A percentile compares a stretch with the other conserved stretches of the same genome.
Evolutionary conservation across 1,140 invertebrate genomes (phyloP).

Genomic region (Papilio polyxenes): DNA sequence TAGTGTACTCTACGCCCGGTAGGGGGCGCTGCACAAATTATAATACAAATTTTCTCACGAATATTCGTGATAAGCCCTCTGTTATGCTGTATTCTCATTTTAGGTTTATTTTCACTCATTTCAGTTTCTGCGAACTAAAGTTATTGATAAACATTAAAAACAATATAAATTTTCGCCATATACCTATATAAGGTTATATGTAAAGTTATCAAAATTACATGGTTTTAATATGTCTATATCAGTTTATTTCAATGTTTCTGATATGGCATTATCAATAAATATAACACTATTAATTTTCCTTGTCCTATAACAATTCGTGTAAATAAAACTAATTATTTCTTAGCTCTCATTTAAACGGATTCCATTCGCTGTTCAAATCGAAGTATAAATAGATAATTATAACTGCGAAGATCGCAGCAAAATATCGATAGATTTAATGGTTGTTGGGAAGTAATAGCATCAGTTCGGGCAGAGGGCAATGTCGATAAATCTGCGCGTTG

Average conservation of each 20-base stretch:
- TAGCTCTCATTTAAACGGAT: neutral
- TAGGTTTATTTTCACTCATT: neutral
- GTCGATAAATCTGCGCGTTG: conserved; percentile 37
- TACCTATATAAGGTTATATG: too few relatives aligned
- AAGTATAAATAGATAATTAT: neutral
- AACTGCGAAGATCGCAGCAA: neutral
- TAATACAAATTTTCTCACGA: too few relatives aligned
- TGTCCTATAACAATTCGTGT: neutral
- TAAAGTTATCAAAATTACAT: too few relatives aligned
- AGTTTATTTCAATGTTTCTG: neutral
- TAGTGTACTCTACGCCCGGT: too few relatives aligned
- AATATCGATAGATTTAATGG: conserved; percentile 38
- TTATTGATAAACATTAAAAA: neutral
- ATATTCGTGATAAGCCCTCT: too few relatives aligned
- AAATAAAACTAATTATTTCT: neutral
- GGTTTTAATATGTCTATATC: too few relatives aligned
- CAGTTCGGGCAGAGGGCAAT: conserved; percentile 35
- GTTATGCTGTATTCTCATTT: conserved; percentile 31
- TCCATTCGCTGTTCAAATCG: neutral
- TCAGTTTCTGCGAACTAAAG: neutral
- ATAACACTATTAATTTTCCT: too few relatives aligned
- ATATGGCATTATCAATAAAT: too few relatives aligned
- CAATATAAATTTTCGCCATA: neutral
- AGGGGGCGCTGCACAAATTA: too few relatives aligned
- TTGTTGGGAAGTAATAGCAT: conserved; percentile 21